phyloP scores from a whole-genome alignment of 1,140 invertebrate species.

The Drosophila pseudoobscura region DNA sequence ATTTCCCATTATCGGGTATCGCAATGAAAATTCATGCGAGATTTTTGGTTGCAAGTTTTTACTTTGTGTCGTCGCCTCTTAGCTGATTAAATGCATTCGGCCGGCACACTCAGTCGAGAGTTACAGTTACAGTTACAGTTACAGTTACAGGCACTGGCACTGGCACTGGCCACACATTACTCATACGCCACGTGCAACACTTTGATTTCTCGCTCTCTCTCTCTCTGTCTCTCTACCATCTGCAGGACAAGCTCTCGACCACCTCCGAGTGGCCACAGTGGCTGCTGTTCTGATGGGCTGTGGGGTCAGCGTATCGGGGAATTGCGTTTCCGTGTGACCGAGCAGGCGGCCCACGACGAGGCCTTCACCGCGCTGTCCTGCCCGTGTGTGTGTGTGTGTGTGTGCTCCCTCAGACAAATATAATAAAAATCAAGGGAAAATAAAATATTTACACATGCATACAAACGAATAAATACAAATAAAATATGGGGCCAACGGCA shows the following conservation, averaged over 20 bases:
- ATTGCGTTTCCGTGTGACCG: slow-evolving; percentile 50
- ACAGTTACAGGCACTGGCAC: too few relatives aligned
- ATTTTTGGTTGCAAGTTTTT: slow-evolving; percentile 30
- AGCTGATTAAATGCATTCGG: slow-evolving; percentile 52
- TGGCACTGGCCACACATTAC: slow-evolving; percentile 32
- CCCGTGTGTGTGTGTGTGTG: too few relatives aligned
- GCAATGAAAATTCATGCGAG: slow-evolving; percentile 70
- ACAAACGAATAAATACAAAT: slow-evolving; percentile 77
- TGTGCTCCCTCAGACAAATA: slow-evolving; percentile 50
- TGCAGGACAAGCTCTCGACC: too few relatives aligned
- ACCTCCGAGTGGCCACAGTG: not conserved
- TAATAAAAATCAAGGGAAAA: slow-evolving; percentile 80
- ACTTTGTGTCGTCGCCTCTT: slow-evolving; percentile 31
- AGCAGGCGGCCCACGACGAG: not conserved
- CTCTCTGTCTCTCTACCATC: not conserved
- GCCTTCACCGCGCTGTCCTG: too few relatives aligned
- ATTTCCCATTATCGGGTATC: slow-evolving; percentile 65
- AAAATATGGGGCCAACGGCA: slow-evolving; percentile 60
- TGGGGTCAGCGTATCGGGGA: slow-evolving; percentile 25
- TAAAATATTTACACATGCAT: slow-evolving; percentile 79
- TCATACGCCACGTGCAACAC: slow-evolving; percentile 61
- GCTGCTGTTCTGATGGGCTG: not conserved
- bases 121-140: too few relatives aligned
- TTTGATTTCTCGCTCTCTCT: slow-evolving; percentile 40
- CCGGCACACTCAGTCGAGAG: not conserved